Evolutionary conservation across 2,888 invertebrate species (phyloP).

Genomic region (Pardosa pseudoannulata): DNA sequence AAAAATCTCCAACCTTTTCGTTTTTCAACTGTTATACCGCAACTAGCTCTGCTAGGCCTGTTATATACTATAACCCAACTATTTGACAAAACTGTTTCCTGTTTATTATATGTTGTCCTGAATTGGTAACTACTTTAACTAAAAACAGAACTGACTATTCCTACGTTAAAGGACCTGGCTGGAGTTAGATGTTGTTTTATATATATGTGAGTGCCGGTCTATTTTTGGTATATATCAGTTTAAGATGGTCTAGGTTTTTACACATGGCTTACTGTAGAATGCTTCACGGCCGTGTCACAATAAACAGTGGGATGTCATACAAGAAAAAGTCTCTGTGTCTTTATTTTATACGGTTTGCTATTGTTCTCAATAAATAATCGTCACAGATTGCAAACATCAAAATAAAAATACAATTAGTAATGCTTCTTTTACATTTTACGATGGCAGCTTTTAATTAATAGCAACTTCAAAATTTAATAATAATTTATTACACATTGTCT

Average conservation of each 20-base stretch:
- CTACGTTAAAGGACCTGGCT: conserved; percentile 64
- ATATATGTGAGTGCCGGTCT: conserved; percentile 69
- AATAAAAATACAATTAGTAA: too few species aligned
- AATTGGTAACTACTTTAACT: conserved; percentile 47
- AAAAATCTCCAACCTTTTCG: conserved; percentile 21
- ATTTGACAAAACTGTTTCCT: conserved; percentile 47
- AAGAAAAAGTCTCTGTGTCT: conserved; percentile 42
- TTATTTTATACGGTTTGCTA: too few species aligned
- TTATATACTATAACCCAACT: conserved; percentile 39
- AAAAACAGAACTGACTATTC: conserved; percentile 50
- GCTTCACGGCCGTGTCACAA: conserved; percentile 70
- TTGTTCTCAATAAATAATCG: too few species aligned
- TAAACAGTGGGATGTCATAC: conserved; percentile 69
- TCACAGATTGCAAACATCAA: too few species aligned
- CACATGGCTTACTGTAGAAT: conserved; percentile 71
- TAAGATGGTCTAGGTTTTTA: conserved; percentile 72
- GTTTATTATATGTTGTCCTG: conserved; percentile 56
- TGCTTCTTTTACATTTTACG: too few species aligned
- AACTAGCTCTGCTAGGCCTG: conserved; percentile 70
- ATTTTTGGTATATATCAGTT: conserved; percentile 73
- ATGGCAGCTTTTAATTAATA: too few species aligned
- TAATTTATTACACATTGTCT: too few species aligned
- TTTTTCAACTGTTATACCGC: conserved; percentile 37
- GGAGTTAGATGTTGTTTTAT: conserved; percentile 71
- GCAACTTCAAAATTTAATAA: too few species aligned